phyloP scores from a whole-genome alignment of 2,797 vertebrate species.

The Acipenser oxyrinchus region DNA sequence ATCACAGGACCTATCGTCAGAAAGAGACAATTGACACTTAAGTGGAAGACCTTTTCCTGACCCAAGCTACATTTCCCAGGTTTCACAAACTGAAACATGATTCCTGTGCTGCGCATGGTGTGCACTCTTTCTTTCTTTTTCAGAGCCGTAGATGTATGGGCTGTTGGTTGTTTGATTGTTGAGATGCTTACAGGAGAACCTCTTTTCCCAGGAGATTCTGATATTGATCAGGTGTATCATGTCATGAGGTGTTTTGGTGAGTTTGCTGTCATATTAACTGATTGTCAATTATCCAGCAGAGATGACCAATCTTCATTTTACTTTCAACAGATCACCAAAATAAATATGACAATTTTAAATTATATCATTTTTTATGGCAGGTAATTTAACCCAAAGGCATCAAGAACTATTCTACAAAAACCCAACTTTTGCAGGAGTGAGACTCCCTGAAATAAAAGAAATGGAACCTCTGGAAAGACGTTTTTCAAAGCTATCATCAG shows the following conservation, averaged over 20 bases:
- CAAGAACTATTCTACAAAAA: constrained; percentile 80
- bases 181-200: constrained; percentile 80
- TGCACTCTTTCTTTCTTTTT: constrained; percentile 14
- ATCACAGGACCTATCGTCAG: no score
- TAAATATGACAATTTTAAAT: background rate
- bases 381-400: constrained; percentile 72
- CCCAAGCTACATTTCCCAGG: no score
- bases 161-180: constrained; percentile 71
- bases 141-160: constrained; percentile 85
- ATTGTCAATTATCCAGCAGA: no score
- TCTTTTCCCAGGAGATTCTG: constrained; percentile 82
- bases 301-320: no score
- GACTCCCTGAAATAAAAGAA: constrained; percentile 59
- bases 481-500: constrained; percentile 53
- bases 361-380: constrained; percentile 38
- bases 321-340: background rate
- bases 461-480: constrained; percentile 57
- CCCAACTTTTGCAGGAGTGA: constrained; percentile 69
- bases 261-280: constrained; percentile 6
- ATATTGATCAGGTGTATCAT: constrained; percentile 82
- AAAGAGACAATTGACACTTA: no score
- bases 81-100: no score
- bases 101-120: background rate
- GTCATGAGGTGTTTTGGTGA: constrained; percentile 78
- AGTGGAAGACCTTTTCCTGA: no score